Percentiles rank a stretch among this genome's conserved stretches.
Evolutionary conservation across 2,113 vertebrate genomes (phyloP).

Genomic region (Nothobranchius kuhntae): DNA sequence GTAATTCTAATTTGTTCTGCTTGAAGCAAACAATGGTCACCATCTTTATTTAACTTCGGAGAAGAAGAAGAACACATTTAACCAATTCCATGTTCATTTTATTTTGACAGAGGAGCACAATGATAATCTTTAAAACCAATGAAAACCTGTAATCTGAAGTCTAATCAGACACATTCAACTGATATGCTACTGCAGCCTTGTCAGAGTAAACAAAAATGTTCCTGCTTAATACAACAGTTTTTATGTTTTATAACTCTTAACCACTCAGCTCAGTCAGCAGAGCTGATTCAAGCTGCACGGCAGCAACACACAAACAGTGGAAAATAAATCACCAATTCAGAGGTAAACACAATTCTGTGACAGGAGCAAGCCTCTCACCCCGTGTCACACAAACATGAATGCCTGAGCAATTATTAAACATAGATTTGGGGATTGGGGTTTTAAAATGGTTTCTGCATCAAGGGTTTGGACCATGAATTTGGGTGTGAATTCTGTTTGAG

Average conservation of each 20-base stretch:
- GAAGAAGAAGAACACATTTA: neutral
- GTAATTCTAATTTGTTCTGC: too few species aligned
- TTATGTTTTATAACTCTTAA: slow-evolving; percentile 69
- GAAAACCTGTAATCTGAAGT: slow-evolving; percentile 53
- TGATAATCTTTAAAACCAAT: neutral
- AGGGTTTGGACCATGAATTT: slow-evolving; percentile 57
- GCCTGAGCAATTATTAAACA: slow-evolving; percentile 50
- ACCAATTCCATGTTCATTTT: neutral
- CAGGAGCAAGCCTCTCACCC: slow-evolving; percentile 44
- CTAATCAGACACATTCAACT: slow-evolving; percentile 59
- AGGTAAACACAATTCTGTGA: slow-evolving; percentile 47
- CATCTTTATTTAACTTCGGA: neutral
- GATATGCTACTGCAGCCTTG: slow-evolving; percentile 52
- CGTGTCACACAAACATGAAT: slow-evolving; percentile 33
- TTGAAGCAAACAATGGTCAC: neutral
- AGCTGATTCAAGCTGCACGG: slow-evolving; percentile 68
- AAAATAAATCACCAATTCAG: slow-evolving; percentile 45
- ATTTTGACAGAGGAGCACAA: neutral
- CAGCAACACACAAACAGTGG: slow-evolving; percentile 40
- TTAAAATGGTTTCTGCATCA: slow-evolving; percentile 52
- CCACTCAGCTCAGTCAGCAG: slow-evolving; percentile 62
- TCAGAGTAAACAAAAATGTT: slow-evolving; percentile 59
- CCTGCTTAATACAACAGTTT: slow-evolving; percentile 64
- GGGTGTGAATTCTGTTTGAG: slow-evolving; percentile 70
- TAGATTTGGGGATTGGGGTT: slow-evolving; percentile 46